Evolutionary conservation across 2,113 vertebrate species (phyloP).

Genomic region (Trematocara zebra): DNA sequence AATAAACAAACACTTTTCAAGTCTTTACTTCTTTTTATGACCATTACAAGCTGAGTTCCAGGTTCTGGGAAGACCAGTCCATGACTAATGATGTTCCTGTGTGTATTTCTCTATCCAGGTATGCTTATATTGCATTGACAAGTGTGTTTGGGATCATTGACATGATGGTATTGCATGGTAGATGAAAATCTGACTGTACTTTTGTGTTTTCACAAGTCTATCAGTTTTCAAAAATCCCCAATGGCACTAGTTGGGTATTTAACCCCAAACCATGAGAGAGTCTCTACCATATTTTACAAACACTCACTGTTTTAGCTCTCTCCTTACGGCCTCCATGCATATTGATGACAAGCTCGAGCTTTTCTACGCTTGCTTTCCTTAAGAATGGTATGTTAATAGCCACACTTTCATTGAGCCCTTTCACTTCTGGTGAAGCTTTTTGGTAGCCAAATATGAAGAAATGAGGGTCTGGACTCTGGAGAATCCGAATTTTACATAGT

Average conservation of each 20-base stretch:
- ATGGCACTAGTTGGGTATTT: too few species aligned
- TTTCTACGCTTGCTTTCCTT: accelerated
- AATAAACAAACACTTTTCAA: not conserved
- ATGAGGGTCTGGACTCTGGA: not conserved
- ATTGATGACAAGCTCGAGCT: not conserved
- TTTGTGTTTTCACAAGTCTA: not conserved
- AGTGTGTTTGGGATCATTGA: not conserved
- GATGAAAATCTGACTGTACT: not conserved
- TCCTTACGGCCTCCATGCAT: not conserved
- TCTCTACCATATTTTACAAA: not conserved
- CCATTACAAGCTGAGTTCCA: not conserved
- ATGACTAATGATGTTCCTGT: not conserved
- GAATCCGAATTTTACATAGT: accelerated
- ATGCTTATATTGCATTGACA: not conserved
- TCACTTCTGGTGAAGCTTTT: not conserved
- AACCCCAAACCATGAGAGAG: not conserved
- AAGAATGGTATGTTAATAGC: not conserved
- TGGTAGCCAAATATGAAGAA: not conserved
- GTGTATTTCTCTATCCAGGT: not conserved
- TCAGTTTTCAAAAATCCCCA: not conserved
- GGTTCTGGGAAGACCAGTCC: not conserved
- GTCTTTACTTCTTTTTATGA: not conserved
- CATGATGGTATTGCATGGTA: not conserved
- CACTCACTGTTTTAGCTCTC: not conserved
- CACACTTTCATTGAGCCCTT: not conserved